Evolutionary conservation across 1,140 invertebrate genomes (phyloP), one percentile per base, ranked within the genome.

Genomic region (Drosophila lowei): DNA sequence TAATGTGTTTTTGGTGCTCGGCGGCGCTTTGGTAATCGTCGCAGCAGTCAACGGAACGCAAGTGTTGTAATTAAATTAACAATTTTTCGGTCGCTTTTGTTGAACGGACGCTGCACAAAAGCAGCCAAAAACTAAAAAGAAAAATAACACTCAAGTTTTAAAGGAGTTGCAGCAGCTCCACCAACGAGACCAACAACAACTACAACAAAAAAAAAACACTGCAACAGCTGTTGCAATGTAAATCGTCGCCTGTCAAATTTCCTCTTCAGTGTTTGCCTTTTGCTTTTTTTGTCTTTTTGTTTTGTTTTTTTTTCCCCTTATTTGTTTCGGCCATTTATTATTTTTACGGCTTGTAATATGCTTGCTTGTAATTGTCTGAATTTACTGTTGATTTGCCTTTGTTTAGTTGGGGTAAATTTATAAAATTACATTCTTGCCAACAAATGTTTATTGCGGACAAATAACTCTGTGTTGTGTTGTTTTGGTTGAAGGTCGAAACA

Each of bases 41-140:
- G 72, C 80, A 80, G 75, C 80, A 80, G 81, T 85, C 80, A 80
- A 86, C 50, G 72, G 81, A 72, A 77, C 81, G 81, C 81, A 75
- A 86, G 73, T 85, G 81, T 85, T 85, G 81, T 85, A 85, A 85
- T 85, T 86, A 86, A 85, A 85, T 85, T 85, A 85, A 85, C 68
- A 48, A 86, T 86, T 86, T 86, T 85, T 83, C 57, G 70, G 13
- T 38, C 11, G 79, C 60, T 77, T 60, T 73, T 73, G 50, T 72
- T 72, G 13, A 53, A 44, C 34, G 58, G 68, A 43, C 38, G 58
- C 71, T 68, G 65, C 63, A 80, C 77, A 77, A 79, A 79, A 76
- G 65, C 62, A 62, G 65, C 66, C 77, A 65, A 70, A 70, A 79
- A 72, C 18, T 18, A 18, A 54, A 7, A 38, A 55, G 38, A 72